Evolutionary conservation across 2,113 vertebrate genomes (phyloP), one percentile per base, ranked within the genome.

Genomic region (Prolemur simus): DNA sequence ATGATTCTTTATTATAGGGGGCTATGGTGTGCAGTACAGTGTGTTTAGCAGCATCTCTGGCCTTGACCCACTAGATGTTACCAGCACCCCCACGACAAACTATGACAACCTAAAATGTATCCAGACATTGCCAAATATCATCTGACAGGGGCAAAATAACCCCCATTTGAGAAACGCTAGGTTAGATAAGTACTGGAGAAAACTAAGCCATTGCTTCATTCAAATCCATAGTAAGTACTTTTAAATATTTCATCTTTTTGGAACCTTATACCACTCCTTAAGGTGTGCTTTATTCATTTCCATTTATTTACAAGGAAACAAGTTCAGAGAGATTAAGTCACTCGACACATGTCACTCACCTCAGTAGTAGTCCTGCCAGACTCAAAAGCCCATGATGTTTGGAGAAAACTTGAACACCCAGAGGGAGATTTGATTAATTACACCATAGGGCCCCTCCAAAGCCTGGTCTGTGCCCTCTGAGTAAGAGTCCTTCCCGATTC

Each of bases 401-500:
- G 52, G 21, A 97, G 66, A 88, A 80, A 83, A 54, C 37, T 32
- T 89, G 54, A 81, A 83, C 20, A 87, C 81, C 52, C 77, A 77
- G 76, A 77, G 29, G 23, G 17, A 90, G 25, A 76, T 85, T 87
- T 66, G 42, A 49, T 89, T 89, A 78, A 91, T 52, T 92, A 42
- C 56, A 17, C 9, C 47, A 32, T 32, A 52, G 78, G 69, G 17
- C 17, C 21, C 76, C n/a, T 82, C 37, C 7, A 45, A 82, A 74
- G 34, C 56, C 54, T 87, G 64, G 15, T 77, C 49, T 18, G 2
- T 84, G 52, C 52, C 34, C n/a, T 84, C 34, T 52, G 37, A 83
- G 34, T 27, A 64, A 37, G 13, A 58, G 39, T 45, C 47, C 39
- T 39, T 87, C 14, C 54, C 76, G 63, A 63, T 45, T 77, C 47